These are phyloP conservation scores for Cyprinodon brontotheroides DNA, from an alignment of 2,113 vertebrate species.

Conservation along the genomic window DNA sequence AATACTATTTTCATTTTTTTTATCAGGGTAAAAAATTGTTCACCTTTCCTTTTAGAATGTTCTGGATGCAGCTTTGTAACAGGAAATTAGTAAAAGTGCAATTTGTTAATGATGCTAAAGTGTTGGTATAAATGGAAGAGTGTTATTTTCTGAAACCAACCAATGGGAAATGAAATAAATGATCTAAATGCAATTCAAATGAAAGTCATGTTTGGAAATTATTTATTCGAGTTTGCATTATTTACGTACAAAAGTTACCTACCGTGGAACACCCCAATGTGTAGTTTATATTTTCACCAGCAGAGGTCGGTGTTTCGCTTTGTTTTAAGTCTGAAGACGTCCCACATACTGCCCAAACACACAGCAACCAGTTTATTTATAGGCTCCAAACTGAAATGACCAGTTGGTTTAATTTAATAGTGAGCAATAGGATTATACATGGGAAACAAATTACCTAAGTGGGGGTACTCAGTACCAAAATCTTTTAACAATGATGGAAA, in stretches of 20 bases:
- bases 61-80: neutral
- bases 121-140: neutral
- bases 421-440: slow-evolving; percentile 83
- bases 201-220: neutral
- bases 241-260: neutral
- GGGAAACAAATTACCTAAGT: slow-evolving; percentile 85
- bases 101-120: neutral
- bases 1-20: neutral
- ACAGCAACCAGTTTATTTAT: slow-evolving; percentile 82
- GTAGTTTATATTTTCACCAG: neutral
- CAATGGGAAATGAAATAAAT: neutral
- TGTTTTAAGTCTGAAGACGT: neutral
- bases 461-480: slow-evolving; percentile 76
- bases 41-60: neutral
- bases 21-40: neutral
- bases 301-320: neutral
- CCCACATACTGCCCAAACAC: slow-evolving; percentile 71
- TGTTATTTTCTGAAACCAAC: neutral
- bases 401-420: slow-evolving; percentile 85
- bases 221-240: too few relatives aligned
- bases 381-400: slow-evolving; percentile 80
- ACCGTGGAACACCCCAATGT: neutral
- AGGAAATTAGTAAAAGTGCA: neutral
- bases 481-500: slow-evolving; percentile 84
- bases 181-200: neutral